Base-by-base conservation (phyloP, 2,113 vertebrate genomes). In the Urocitellus parryii region DNA sequence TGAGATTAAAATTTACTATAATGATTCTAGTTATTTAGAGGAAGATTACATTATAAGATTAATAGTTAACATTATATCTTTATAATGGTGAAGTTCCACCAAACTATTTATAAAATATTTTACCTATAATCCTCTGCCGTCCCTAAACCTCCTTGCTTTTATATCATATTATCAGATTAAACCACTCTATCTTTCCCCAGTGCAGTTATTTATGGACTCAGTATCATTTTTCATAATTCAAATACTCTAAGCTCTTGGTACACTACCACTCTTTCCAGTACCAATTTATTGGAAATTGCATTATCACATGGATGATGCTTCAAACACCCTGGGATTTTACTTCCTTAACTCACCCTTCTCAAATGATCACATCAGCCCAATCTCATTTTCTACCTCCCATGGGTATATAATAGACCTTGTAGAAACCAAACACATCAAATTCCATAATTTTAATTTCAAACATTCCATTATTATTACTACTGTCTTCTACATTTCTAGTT, bases 31-130 rank as follows among this genome's bases (percentile, higher is more conserved):
- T 53, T 89, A 80, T 80, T 79, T 25, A 70, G 45, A 93, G 22
- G 27, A 79, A 2, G 17, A 39, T 8, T 17, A 85, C 58, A 18
- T 20, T 72, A 91, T 73, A 22, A 90, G 63, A 74, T 67, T 83
- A 87, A 83, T 39, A 72, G 32, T 68, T 17, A 65, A 79, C 4
- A 63, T 22, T 37, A 12, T 68, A 56, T 5, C 24, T 86, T 72
- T 29, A 76, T 81, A 53, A 81, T 76, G 61, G 39, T 18, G 42
- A 89, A 89, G 14, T 24, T 8, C 13, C 65, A 2, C 4, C 12
- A 16, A 88, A 72, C 7, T 16, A 72, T 48, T 29, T 84, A 84
- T 63, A 89, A 48, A 80, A 65, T 67, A 63, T 90, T 97, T 63
- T 42, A 67, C 63, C 80, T 90, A 22, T 73, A 51, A 82, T 85